A percentile compares a stretch with the other conserved stretches of the same genome.
phyloP scores from a whole-genome alignment of 35 echinoderm and acorn worm genomes.

The Chiridota heheva region DNA sequence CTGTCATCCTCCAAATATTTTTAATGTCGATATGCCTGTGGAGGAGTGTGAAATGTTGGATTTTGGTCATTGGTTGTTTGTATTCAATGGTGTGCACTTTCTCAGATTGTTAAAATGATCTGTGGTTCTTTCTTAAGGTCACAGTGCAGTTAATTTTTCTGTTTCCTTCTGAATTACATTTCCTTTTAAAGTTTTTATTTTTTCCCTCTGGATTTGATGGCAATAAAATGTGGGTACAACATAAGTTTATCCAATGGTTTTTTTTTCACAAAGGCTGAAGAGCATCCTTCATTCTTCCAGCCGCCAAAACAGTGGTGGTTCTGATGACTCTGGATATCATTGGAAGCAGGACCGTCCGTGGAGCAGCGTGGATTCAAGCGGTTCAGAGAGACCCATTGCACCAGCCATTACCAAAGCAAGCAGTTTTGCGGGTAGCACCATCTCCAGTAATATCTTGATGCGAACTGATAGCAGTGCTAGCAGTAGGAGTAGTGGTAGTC shows the following conservation, averaged over 20 bases:
- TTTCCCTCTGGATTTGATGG: neutral
- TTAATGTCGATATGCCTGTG: too few species aligned
- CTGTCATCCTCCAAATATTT: too few species aligned
- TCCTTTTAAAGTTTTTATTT: too few species aligned
- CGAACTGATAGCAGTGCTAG: conserved; percentile 88
- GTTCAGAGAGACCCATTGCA: conserved; percentile 77
- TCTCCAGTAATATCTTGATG: conserved; percentile 74
- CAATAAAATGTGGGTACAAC: neutral
- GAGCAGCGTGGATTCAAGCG: conserved; percentile 98
- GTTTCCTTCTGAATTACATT: too few species aligned
- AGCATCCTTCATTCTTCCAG: conserved; percentile 55
- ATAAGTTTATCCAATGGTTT: neutral
- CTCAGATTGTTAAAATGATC: too few species aligned
- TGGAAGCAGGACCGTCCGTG: conserved; percentile 88
- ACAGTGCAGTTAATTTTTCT: too few species aligned
- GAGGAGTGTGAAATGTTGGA: too few species aligned
- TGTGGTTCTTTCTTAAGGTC: too few species aligned
- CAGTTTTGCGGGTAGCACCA: conserved; percentile 84
- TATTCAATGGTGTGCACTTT: too few species aligned
- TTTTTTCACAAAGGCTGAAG: conserved; percentile 42
- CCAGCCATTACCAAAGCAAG: conserved; percentile 96
- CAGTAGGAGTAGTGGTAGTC: conserved; percentile 76
- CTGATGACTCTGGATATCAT: conserved; percentile 71
- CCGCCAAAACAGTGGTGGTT: conserved; percentile 79
- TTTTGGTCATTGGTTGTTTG: too few species aligned